Conservation (phyloP, 2,888 invertebrate genomes). For the Stenodera caucasica region DNA sequence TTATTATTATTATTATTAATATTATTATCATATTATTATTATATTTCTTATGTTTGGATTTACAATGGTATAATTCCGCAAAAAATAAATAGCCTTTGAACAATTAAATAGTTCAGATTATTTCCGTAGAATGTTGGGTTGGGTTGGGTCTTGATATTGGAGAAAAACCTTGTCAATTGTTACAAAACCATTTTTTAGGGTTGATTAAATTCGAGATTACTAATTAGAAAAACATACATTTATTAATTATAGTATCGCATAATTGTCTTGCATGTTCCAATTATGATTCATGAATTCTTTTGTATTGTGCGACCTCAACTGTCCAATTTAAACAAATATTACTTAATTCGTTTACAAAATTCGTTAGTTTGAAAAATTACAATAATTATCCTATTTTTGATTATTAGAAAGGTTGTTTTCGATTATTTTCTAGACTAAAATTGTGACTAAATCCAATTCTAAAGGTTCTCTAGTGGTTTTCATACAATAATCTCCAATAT, state of each 20-base stretch:
- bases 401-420: not conserved
- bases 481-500: not conserved
- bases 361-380: not conserved
- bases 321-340: not conserved
- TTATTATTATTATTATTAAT: not conserved
- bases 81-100: conserved; percentile 23
- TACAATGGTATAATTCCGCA: conserved; percentile 18
- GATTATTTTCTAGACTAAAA: not conserved
- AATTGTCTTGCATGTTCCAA: not conserved
- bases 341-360: not conserved
- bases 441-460: not conserved
- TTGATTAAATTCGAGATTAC: not conserved
- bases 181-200: not conserved
- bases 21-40: no score
- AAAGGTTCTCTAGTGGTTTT: not conserved
- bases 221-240: not conserved
- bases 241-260: conserved; percentile 5
- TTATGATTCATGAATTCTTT: not conserved
- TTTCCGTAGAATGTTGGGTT: conserved; percentile 27
- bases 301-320: not conserved
- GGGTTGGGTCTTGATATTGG: conserved; percentile 11
- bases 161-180: conserved; percentile 17
- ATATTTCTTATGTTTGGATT: conserved; percentile 2
- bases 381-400: no score
- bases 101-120: conserved; percentile 28